Percentiles rank a stretch among this genome's conserved stretches.
phyloP scores from a whole-genome alignment of 2,888 invertebrate genomes.

The Meloe dianella region DNA sequence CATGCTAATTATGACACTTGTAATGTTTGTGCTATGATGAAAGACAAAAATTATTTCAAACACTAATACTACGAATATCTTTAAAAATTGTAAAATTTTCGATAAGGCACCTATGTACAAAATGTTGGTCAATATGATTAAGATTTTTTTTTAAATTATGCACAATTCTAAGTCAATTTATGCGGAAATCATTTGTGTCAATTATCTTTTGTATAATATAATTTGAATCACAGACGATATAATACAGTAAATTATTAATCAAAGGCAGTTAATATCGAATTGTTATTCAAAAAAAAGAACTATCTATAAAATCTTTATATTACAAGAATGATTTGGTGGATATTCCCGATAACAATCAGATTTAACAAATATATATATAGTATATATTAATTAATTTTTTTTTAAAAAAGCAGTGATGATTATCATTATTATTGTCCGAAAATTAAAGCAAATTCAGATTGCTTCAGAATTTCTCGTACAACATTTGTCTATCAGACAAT shows the following conservation, averaged over 20 bases:
- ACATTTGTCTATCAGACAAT: neutral
- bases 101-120: conserved; percentile 2
- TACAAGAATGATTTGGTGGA: conserved; percentile 7
- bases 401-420: neutral
- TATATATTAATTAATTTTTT: neutral
- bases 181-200: conserved; percentile 6
- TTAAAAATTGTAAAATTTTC: neutral
- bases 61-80: neutral
- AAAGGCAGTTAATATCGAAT: conserved; percentile 10
- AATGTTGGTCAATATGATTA: neutral
- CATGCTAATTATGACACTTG: neutral
- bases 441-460: neutral
- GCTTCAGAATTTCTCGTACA: neutral
- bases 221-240: conserved; percentile 12
- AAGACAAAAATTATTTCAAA: neutral
- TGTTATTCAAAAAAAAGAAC: neutral
- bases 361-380: neutral
- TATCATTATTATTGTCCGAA: neutral
- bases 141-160: neutral
- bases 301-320: conserved; percentile 11
- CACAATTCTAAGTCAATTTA: neutral
- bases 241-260: conserved; percentile 7
- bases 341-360: conserved; percentile 6
- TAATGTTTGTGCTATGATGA: conserved; percentile 7
- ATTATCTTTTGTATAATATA: conserved; percentile 6